These are phyloP conservation scores for Epinephelus awoara DNA, from an alignment of 2,797 vertebrate genomes.

Conservation along the genomic window DNA sequence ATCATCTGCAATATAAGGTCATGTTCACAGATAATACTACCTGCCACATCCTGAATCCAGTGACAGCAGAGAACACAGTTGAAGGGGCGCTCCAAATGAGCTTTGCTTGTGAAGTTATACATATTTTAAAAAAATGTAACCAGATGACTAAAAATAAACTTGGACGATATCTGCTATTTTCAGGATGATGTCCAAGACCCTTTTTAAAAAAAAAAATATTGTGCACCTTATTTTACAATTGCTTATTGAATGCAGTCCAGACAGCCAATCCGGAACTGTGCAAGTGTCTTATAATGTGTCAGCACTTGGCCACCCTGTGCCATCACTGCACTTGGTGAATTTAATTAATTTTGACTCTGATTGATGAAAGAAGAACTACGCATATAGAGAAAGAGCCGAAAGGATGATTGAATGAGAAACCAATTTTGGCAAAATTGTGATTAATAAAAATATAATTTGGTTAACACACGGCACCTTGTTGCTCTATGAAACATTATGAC, in stretches of 20 bases:
- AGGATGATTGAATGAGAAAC: conserved; percentile 23
- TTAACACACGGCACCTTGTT: background rate
- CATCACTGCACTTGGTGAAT: background rate
- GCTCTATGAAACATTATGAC: conserved; percentile 5
- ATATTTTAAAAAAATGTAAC: background rate
- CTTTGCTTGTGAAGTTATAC: background rate
- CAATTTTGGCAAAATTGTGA: conserved; percentile 32
- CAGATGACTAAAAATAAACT: background rate
- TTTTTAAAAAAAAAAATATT: background rate
- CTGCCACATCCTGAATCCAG: no score
- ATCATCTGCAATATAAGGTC: background rate
- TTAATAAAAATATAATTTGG: conserved; percentile 38
- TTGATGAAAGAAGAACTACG: conserved; percentile 20
- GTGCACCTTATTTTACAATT: conserved; percentile 13
- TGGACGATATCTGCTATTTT: background rate
- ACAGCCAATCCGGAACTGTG: conserved; percentile 20
- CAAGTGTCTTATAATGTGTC: conserved; percentile 39
- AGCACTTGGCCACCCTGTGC: conserved; percentile 18
- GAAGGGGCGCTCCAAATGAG: background rate
- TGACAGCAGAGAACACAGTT: background rate
- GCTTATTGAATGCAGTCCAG: conserved; percentile 19
- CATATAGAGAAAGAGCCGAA: conserved; percentile 13
- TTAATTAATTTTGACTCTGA: conserved; percentile 42
- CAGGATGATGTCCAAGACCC: background rate
- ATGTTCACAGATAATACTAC: background rate